A percentile compares a stretch with the other conserved stretches of the same genome.
Conservation (phyloP, 2,888 invertebrate genomes). For the Epistrophe grossulariae region DNA sequence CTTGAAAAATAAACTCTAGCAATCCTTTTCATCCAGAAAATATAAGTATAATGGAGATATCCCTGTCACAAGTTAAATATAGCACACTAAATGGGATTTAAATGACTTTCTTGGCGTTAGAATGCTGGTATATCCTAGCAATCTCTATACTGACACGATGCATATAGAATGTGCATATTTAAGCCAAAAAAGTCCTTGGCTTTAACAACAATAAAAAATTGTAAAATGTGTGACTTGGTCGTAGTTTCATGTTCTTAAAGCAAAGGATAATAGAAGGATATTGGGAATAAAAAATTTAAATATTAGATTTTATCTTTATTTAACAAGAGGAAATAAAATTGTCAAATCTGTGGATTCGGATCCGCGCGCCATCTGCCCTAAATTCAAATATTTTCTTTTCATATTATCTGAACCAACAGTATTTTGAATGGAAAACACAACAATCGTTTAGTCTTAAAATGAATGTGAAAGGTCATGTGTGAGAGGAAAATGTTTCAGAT, state of each 20-base stretch:
- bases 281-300: background rate
- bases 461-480: no score
- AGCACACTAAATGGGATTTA: conserved; percentile 49
- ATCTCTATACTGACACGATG: background rate
- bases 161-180: conserved; percentile 34
- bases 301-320: background rate
- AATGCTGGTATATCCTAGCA: conserved; percentile 13
- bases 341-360: background rate
- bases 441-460: no score
- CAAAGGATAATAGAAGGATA: background rate
- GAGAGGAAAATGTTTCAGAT: no score
- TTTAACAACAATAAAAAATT: background rate
- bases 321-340: background rate
- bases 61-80: conserved; percentile 32
- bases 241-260: background rate
- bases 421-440: background rate
- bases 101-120: conserved; percentile 49
- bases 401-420: background rate
- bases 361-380: background rate
- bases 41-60: conserved; percentile 29
- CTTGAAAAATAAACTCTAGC: conserved; percentile 30
- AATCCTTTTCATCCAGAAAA: conserved; percentile 16
- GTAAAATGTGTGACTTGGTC: background rate
- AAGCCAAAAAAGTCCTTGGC: background rate
- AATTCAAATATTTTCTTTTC: background rate